Evolutionary conservation across 64 coral and sea anemone genomes (phyloP).

Genomic region (Porites australiensis): DNA sequence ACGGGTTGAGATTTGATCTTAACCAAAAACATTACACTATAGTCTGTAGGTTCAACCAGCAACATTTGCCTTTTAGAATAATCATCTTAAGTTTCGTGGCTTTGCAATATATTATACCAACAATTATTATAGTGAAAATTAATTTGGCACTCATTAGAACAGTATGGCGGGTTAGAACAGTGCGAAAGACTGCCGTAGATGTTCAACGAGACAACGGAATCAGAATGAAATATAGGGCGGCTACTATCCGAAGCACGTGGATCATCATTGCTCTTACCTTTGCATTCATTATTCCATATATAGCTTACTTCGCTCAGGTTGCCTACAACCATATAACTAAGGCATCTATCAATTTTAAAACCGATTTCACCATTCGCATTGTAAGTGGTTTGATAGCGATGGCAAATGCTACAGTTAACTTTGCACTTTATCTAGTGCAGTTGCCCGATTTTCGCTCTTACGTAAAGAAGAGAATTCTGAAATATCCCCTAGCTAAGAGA

Average conservation of each 20-base stretch:
- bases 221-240: not conserved
- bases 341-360: not conserved
- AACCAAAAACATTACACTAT: not conserved
- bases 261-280: not conserved
- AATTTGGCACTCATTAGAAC: not conserved
- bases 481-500: not conserved
- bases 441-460: constrained; percentile 1
- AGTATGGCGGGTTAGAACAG: not conserved
- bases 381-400: not conserved
- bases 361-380: not conserved
- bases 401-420: not conserved
- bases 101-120: constrained; percentile 15
- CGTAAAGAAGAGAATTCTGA: constrained; percentile 11
- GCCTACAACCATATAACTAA: not conserved
- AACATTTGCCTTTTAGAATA: not conserved
- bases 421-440: not conserved
- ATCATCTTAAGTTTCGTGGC: not conserved
- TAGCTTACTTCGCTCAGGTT: not conserved
- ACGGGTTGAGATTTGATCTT: not conserved
- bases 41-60: not conserved
- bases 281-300: not conserved
- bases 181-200: not conserved
- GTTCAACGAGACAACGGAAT: not conserved
- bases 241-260: not conserved
- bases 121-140: not conserved